Base-by-base conservation (phyloP, 1,140 invertebrate species). In the Oscheius sp. region DNA sequence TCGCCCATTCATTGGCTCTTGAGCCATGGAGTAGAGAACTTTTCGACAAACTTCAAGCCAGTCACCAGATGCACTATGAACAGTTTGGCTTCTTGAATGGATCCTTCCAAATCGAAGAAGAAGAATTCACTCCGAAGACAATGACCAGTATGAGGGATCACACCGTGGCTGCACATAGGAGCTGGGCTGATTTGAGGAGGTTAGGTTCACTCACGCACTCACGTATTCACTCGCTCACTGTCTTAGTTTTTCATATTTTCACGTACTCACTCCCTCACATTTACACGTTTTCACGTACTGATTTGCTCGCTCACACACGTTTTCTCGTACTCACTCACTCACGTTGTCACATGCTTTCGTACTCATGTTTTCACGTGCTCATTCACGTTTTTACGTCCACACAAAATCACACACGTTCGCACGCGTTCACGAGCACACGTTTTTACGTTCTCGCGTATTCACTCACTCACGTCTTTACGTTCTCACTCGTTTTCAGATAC, bases 1-100 rank as follows among this genome's bases (percentile, higher is more conserved):
- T 80, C 42, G 77, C 79, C 26, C 80, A 72, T 46, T 81, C 79
- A 29, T 29, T 80, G 26, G 79, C 79, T 13, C 55, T 73, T 20
- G 79, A 80, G 65, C 77, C 79, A n/a, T 80, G 79, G 79, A 76
- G 55, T 18, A 20, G 76, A n/a, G 71, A 46, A 32, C 26, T 81
- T 10, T 80, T 80, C 61, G 68, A 78, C 20, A 77, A 71, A 34
- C 61, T 80, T 20, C 68, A 80, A 68, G 46, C 38, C 2, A 62
- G 66, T 3, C 79, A 80, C 73, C 79, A 80, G 55, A 73, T 71
- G n/a, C 79, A 80, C 58, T 80, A 80, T 36, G 79, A 80, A 52
- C 79, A 76, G 52, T 80, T 81, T 46, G 79, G 79, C 13, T 58
- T 61, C 2, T 36, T 80, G 18, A 32, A 62, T n/a, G 79, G 79